A percentile compares a stretch with the other conserved stretches of the same genome.
Conservation (phyloP, 2,888 invertebrate species). For the Limnephilus rhombicus region DNA sequence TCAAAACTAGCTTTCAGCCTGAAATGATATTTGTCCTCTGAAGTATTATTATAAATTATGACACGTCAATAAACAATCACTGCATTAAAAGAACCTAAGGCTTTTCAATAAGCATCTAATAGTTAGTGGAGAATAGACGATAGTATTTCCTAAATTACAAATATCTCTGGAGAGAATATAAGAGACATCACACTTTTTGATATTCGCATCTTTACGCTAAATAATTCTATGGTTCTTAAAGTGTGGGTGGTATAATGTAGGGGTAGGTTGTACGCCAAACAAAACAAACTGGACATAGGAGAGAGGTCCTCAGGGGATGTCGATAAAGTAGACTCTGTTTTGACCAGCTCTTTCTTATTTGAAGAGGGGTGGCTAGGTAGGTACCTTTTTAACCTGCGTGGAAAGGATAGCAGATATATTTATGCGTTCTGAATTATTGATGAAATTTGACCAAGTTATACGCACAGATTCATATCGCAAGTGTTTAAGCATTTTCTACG, state of each 20-base stretch:
- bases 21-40: no score
- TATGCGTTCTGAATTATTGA: not conserved
- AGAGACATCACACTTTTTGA: not conserved
- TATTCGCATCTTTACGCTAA: not conserved
- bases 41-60: no score
- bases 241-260: not conserved
- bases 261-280: not conserved
- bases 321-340: conserved; percentile 51
- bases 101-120: no score
- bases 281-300: conserved; percentile 34
- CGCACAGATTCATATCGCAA: not conserved
- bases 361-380: not conserved
- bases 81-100: no score
- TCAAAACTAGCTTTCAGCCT: no score
- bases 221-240: not conserved
- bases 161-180: no score
- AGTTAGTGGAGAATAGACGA: no score
- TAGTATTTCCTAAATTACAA: no score
- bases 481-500: no score
- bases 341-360: conserved; percentile 34
- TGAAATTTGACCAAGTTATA: not conserved
- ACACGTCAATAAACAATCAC: no score
- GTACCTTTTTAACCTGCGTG: not conserved
- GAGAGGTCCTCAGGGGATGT: conserved; percentile 35
- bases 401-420: conserved; percentile 7